phyloP scores from a whole-genome alignment of 1,140 invertebrate genomes.

The Scylla paramamosain region DNA sequence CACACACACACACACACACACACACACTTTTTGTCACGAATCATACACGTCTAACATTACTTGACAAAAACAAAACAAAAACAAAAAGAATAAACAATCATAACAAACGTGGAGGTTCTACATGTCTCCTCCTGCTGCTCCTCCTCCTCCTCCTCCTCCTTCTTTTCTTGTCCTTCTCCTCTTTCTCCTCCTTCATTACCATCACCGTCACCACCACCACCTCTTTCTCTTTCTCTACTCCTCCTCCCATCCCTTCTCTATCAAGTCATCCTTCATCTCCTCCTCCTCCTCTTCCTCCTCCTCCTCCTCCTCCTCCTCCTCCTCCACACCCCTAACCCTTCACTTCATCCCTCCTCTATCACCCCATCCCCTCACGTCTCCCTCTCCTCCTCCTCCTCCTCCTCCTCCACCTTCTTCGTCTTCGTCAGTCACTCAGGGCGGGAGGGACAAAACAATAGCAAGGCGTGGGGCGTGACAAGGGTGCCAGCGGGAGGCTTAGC shows the following conservation, averaged over 20 bases:
- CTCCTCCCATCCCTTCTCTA: background rate
- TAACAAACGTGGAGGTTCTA: background rate
- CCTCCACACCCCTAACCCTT: too few species aligned
- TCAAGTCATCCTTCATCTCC: background rate
- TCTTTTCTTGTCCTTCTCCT: background rate
- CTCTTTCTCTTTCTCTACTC: background rate
- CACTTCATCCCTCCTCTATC: background rate
- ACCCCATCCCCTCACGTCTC: background rate
- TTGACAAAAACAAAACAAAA: background rate
- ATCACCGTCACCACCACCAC: background rate
- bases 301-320: background rate
- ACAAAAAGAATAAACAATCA: background rate
- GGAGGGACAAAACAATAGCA: too few species aligned
- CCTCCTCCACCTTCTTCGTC: background rate
- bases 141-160: conserved; percentile 22
- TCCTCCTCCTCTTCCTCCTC: background rate
- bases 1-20: too few species aligned
- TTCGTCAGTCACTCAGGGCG: background rate
- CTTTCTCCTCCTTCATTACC: background rate
- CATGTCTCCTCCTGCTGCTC: background rate
- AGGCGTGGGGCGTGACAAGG: too few species aligned
- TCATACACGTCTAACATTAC: background rate
- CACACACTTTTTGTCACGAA: background rate
- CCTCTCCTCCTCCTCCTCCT: background rate
- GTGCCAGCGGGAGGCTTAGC: too few species aligned